Percentiles rank a stretch among this genome's conserved stretches.
Evolutionary conservation across 2,888 invertebrate genomes (phyloP).

Genomic region (Caenorhabditis drosophilae): DNA sequence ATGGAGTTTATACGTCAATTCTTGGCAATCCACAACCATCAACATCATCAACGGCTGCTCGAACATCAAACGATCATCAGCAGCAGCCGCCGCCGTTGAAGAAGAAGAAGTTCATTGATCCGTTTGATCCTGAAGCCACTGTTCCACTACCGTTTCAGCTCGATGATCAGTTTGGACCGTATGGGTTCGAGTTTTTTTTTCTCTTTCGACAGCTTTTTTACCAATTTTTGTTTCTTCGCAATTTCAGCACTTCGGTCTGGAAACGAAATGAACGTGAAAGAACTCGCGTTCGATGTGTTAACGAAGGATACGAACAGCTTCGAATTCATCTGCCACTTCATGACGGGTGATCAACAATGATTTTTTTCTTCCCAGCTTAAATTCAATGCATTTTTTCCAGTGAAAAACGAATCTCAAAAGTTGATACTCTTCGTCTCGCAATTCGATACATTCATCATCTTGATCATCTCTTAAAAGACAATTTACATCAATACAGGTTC

Average conservation of each 20-base stretch:
- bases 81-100: too few relatives aligned
- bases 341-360: slow-evolving; percentile 69
- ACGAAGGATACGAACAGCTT: slow-evolving; percentile 70
- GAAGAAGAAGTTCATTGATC: slow-evolving; percentile 45
- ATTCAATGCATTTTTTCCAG: slow-evolving; percentile 51
- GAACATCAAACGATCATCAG: too few relatives aligned
- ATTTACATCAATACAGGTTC: slow-evolving; percentile 36
- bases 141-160: slow-evolving; percentile 69
- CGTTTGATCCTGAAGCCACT: slow-evolving; percentile 69
- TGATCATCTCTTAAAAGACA: slow-evolving; percentile 52
- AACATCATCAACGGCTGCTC: neutral
- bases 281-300: slow-evolving; percentile 69
- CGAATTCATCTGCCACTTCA: slow-evolving; percentile 68
- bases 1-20: slow-evolving; percentile 18
- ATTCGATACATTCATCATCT: slow-evolving; percentile 69
- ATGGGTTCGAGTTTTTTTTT: slow-evolving; percentile 8
- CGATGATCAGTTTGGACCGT: slow-evolving; percentile 57
- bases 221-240: slow-evolving; percentile 1
- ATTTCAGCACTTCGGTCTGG: slow-evolving; percentile 66
- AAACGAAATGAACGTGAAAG: slow-evolving; percentile 70
- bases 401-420: slow-evolving; percentile 70
- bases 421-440: slow-evolving; percentile 70
- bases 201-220: neutral
- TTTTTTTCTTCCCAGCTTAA: too few relatives aligned
- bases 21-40: slow-evolving; percentile 2